phyloP scores from a whole-genome alignment of 2,797 vertebrate genomes.

The Epinephelus malabaricus region DNA sequence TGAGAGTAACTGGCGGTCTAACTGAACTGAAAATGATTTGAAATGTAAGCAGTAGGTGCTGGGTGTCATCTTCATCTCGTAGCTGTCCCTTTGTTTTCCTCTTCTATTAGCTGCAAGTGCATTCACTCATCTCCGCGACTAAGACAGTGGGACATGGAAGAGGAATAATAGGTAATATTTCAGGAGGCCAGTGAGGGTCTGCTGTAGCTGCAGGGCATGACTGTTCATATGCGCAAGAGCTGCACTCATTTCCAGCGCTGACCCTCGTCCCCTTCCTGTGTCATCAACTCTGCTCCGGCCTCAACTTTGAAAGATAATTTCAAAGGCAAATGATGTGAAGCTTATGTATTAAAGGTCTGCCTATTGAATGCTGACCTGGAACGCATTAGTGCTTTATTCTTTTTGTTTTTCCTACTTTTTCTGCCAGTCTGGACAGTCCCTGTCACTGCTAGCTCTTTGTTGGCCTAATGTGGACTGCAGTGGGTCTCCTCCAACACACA shows the following conservation, averaged over 20 bases:
- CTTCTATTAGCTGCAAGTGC: slow-evolving; percentile 59
- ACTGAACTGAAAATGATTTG: slow-evolving; percentile 23
- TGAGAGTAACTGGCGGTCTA: slow-evolving; percentile 21
- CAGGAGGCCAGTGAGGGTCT: slow-evolving; percentile 51
- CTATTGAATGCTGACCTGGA: slow-evolving; percentile 44
- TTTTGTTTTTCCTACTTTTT: slow-evolving; percentile 5
- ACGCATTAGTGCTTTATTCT: slow-evolving; percentile 12
- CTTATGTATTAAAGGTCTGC: slow-evolving; percentile 26
- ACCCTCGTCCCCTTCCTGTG: slow-evolving; percentile 50
- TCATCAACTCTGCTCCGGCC: slow-evolving; percentile 59
- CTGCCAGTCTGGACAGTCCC: background rate
- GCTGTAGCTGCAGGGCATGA: slow-evolving; percentile 59
- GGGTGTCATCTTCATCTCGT: slow-evolving; percentile 52
- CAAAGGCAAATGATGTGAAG: slow-evolving; percentile 75
- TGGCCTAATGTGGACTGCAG: background rate
- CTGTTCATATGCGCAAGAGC: slow-evolving; percentile 58
- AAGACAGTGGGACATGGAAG: slow-evolving; percentile 55
- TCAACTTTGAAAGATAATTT: slow-evolving; percentile 64
- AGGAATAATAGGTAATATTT: slow-evolving; percentile 76
- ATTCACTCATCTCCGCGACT: slow-evolving; percentile 62
- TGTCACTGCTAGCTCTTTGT: background rate
- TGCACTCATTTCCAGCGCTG: slow-evolving; percentile 60
- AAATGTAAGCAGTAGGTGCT: slow-evolving; percentile 52
- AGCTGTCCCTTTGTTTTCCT: slow-evolving; percentile 43
- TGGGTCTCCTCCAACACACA: background rate